Base-by-base conservation (phyloP, 2,888 invertebrate species). In the Hypena proboscidalis region DNA sequence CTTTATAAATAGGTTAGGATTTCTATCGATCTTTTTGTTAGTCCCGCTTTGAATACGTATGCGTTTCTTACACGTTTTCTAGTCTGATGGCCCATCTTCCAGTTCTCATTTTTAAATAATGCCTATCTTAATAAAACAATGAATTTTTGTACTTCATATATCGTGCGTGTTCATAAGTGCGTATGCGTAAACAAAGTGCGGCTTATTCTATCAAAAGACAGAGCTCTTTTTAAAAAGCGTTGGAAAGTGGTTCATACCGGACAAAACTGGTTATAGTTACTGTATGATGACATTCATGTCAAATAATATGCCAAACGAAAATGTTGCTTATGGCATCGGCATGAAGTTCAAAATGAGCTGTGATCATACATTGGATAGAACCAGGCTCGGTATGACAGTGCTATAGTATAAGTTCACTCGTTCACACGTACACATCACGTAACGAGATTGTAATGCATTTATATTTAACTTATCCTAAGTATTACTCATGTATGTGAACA, bases 361-460 rank as follows among this genome's bases (percentile, higher is more conserved):
- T n/a, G n/a, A n/a, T n/a, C n/a, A n/a, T n/a, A n/a, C n/a, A n/a
- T n/a, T n/a, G n/a, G n/a, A n/a, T n/a, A n/a, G n/a, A 4, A 11
- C 23, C 9, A 10, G 22, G 13, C 5, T 11, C n/a, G 25, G 15
- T 9, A 14, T 6, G 17, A 30, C 38, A 29, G 34, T 21, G 40
- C 23, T 19, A 15, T 36, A 35, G 39, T 34, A 10, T 44, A 32
- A 37, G 37, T 35, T 44, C 41, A 54, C 64, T 62, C 51, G 65
- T 56, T 58, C 52, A 46, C 58, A 44, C 61, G 49, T 40, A 59
- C 58, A 70, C 76, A 70, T 73, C 76, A 72, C 77, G 69, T 49
- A 45, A 57, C 70, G 82, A 80, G 80, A 77, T 80, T 75, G 63
- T 75, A 75, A 71, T 83, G 86, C 86, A 86, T 86, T 86, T 86